phyloP scores from a whole-genome alignment of 2,888 invertebrate genomes.

The Scaptomyza polygonia region DNA sequence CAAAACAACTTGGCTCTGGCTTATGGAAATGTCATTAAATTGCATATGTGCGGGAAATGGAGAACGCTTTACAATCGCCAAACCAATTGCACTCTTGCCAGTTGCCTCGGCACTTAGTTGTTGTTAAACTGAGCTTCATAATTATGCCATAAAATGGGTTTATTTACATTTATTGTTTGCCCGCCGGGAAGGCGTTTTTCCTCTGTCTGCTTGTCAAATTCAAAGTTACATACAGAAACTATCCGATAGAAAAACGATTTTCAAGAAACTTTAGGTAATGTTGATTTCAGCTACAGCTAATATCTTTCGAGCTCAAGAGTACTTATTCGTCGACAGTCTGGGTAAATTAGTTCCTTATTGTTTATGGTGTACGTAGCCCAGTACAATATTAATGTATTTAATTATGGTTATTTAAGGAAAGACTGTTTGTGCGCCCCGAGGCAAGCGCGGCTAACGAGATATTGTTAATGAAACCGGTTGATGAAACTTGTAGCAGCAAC shows the following conservation, averaged over 20 bases:
- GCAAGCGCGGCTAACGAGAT: constrained; percentile 39
- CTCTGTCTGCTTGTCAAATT: background rate
- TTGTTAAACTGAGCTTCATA: constrained; percentile 28
- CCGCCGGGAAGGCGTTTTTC: constrained; percentile 14
- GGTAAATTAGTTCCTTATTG: constrained; percentile 3
- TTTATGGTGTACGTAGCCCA: constrained; percentile 2
- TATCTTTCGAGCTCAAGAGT: background rate
- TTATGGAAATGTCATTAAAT: constrained; percentile 51
- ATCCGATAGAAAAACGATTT: no score
- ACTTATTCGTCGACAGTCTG: background rate
- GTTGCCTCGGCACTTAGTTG: constrained; percentile 18
- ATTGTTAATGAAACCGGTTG: constrained; percentile 64
- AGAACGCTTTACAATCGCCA: constrained; percentile 40
- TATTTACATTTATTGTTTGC: constrained; percentile 45
- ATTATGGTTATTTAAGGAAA: constrained; percentile 59
- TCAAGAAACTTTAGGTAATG: background rate
- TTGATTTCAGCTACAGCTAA: background rate
- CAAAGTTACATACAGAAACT: background rate
- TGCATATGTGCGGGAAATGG: constrained; percentile 42
- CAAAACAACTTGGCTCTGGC: constrained; percentile 28
- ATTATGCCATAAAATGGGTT: constrained; percentile 50
- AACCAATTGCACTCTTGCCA: constrained; percentile 29
- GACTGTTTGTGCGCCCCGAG: constrained; percentile 4
- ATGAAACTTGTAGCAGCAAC: constrained; percentile 33
- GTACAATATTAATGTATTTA: constrained; percentile 47